Percentiles rank a stretch among this genome's conserved stretches.
Conservation (phyloP, 64 coral and sea anemone species). For the Astreopora myriophthalma region DNA sequence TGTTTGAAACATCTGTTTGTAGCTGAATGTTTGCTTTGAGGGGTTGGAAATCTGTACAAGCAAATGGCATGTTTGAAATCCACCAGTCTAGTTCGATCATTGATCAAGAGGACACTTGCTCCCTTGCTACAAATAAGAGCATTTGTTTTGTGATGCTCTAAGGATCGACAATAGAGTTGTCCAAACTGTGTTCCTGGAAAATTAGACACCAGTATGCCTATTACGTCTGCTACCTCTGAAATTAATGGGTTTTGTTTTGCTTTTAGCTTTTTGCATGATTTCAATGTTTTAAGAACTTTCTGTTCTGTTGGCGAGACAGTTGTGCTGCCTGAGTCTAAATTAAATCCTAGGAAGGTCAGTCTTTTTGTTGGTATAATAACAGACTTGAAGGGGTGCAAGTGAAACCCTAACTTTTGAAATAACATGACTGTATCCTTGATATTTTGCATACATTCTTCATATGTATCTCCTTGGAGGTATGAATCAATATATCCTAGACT, state of each 20-base stretch:
- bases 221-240: constrained; percentile 63
- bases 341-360: constrained; percentile 47
- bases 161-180: constrained; percentile 36
- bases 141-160: constrained; percentile 31
- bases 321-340: constrained; percentile 43
- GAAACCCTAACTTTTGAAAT: constrained; percentile 50
- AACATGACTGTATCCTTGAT: constrained; percentile 41
- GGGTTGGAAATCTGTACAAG: neutral
- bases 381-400: constrained; percentile 19
- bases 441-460: constrained; percentile 43
- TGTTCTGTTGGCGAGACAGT: constrained; percentile 33
- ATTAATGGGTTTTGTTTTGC: constrained; percentile 44
- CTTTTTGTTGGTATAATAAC: constrained; percentile 61
- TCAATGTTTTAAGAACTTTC: constrained; percentile 34
- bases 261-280: constrained; percentile 50
- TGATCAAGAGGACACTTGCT: constrained; percentile 24
- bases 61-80: constrained; percentile 36
- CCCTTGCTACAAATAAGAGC: constrained; percentile 48
- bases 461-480: constrained; percentile 56
- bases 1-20: constrained; percentile 76
- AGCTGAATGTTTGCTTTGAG: constrained; percentile 31
- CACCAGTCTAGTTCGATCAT: constrained; percentile 59
- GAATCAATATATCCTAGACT: constrained; percentile 65
- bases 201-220: constrained; percentile 69
- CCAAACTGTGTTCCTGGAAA: constrained; percentile 64